Evolutionary conservation across 2,888 invertebrate species (phyloP), one percentile per base, ranked within the genome.

Genomic region (Platycheirus albimanus): DNA sequence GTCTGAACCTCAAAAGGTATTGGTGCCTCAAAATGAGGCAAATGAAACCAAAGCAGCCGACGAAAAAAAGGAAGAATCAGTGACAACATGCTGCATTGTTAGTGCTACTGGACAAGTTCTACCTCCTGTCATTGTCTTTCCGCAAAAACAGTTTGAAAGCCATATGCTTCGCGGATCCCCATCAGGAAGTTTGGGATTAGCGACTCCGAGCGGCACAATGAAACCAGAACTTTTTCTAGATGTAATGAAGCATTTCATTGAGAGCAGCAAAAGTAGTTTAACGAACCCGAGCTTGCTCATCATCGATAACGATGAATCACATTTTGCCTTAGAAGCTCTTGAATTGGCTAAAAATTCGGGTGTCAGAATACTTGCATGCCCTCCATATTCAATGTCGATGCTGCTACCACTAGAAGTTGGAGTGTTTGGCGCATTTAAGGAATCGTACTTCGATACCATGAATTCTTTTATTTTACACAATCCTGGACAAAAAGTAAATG

Each of bases 351-450:
- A 88, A 85, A 87, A 87, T 36, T 86, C 87, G 85, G 89, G 90
- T 10, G 88, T 91, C 30, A 86, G 88, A 49, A 78, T 90, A 56
- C 85, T 91, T 38, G 89, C 90, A 5, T 87, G 90, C 49, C 90
- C 88, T 24, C 90, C 89, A n/a, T 90, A 91, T 85, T 88, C 89
- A 66, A 87, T 89, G 6, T 90, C 88, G 64, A 90, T 89, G 84
- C 67, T 91, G 52, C 91, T 91, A 86, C 90, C 90, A 10, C 85
- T 91, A 11, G 89, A 91, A 85, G 87, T 89, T 8, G 87, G 88
- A 28, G 86, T 90, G 3, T 89, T 87, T 85, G 88, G 88, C 6
- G 90, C 36, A 7, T 36, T 36, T 11, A 36, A 36, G 8, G 24
- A 36, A 36, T 36, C 2, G 3, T 36, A 36, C 36, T 6, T 6